Conservation (phyloP, 2,888 invertebrate species). For the Drosophila affinis region DNA sequence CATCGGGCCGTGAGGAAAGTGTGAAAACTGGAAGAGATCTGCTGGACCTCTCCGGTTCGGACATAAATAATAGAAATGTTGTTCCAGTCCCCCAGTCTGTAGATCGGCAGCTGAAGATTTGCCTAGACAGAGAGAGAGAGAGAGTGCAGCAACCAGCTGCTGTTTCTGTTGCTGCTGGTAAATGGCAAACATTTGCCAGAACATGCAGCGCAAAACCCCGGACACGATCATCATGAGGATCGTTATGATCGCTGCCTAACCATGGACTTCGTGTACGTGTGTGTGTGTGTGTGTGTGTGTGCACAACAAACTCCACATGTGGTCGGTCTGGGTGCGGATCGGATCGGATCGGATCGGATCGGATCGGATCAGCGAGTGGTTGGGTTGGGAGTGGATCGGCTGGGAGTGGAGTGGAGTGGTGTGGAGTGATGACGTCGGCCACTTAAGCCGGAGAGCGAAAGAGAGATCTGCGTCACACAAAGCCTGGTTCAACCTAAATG, state of each 20-base stretch:
- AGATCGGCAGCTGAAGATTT: slow-evolving; percentile 60
- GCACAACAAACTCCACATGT: slow-evolving; percentile 79
- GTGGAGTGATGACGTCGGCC: slow-evolving; percentile 53
- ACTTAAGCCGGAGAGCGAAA: slow-evolving; percentile 53
- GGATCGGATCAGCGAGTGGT: slow-evolving; percentile 15
- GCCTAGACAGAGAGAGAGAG: slow-evolving; percentile 17
- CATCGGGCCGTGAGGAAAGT: slow-evolving; percentile 61
- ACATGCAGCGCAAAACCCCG: slow-evolving; percentile 52
- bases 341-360: slow-evolving; percentile 21
- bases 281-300: slow-evolving; percentile 52
- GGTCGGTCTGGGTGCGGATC: slow-evolving; percentile 47
- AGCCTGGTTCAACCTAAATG: slow-evolving; percentile 67
- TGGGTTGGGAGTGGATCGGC: slow-evolving; percentile 9
- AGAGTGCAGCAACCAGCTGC: slow-evolving; percentile 17
- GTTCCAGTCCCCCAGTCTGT: slow-evolving; percentile 29
- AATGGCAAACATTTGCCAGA: slow-evolving; percentile 72
- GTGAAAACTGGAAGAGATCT: slow-evolving; percentile 70
- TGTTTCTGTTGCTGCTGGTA: slow-evolving; percentile 41
- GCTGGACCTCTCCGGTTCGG: slow-evolving; percentile 32
- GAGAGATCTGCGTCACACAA: slow-evolving; percentile 48
- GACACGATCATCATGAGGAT: slow-evolving; percentile 23
- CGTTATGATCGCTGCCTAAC: background rate
- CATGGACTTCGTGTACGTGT: slow-evolving; percentile 9
- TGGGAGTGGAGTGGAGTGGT: slow-evolving; percentile 14
- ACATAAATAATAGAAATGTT: slow-evolving; percentile 76